A percentile compares a stretch with the other conserved stretches of the same genome.
These are phyloP conservation scores for Heliconius sara DNA, from an alignment of 2,888 invertebrate species.

Conservation along the genomic window DNA sequence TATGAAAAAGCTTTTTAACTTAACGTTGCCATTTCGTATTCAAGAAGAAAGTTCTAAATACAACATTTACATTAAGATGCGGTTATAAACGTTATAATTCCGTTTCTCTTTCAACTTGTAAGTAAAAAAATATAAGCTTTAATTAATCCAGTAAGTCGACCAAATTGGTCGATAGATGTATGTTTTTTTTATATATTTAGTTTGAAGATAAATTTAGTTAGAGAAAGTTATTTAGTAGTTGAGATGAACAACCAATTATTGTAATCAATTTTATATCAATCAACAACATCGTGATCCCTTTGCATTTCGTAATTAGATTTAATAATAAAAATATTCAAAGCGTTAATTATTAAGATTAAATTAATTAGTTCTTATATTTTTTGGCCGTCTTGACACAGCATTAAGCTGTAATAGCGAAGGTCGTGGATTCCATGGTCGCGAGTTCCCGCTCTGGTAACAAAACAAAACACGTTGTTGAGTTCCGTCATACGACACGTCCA, in stretches of 20 bases:
- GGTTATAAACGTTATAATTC: not conserved
- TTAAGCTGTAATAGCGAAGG: too few species aligned
- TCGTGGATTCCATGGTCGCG: too few species aligned
- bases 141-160: not conserved
- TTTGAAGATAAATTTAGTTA: not conserved
- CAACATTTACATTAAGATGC: not conserved
- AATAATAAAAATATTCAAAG: not conserved
- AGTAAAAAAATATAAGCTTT: not conserved
- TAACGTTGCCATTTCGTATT: not conserved
- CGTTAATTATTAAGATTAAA: not conserved
- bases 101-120: not conserved
- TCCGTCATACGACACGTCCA: too few species aligned
- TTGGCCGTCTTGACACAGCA: not conserved
- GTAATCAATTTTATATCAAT: not conserved
- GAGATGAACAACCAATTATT: not conserved
- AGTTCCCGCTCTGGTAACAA: too few species aligned
- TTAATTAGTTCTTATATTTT: not conserved
- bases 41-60: not conserved
- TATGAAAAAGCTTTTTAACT: constrained; percentile 26
- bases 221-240: constrained; percentile 1
- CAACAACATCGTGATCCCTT: not conserved
- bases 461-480: too few species aligned
- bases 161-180: not conserved
- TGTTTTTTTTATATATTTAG: not conserved
- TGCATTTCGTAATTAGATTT: not conserved